These are phyloP conservation scores for Taurulus bubalis DNA, from an alignment of 2,113 vertebrate species.

Conservation along the genomic window DNA sequence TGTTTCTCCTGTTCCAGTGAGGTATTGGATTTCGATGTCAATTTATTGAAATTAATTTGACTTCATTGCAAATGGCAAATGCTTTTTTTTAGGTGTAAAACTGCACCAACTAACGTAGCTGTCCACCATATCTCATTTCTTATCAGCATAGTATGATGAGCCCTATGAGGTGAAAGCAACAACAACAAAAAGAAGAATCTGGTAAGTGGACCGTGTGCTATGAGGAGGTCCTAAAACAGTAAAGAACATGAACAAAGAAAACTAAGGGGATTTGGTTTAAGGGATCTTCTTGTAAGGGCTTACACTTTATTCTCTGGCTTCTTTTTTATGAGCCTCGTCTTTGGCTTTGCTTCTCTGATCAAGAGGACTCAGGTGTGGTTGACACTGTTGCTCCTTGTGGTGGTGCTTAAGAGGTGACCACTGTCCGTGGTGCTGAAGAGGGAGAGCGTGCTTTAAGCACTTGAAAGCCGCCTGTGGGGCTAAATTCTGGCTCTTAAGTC, in stretches of 20 bases:
- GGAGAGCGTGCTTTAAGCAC: not conserved
- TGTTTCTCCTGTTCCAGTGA: not conserved
- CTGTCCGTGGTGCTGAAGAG: conserved; percentile 5
- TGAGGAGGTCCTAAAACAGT: not conserved
- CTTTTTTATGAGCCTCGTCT: not conserved
- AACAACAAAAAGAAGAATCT: not conserved
- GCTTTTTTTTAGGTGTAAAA: not conserved
- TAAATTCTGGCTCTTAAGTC: not conserved
- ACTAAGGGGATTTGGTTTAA: not conserved
- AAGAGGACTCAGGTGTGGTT: conserved; percentile 1
- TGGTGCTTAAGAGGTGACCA: not conserved
- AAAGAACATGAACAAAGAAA: not conserved
- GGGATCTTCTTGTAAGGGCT: not conserved
- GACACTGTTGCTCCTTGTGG: not conserved
- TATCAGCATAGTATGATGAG: not conserved
- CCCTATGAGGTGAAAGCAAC: not conserved
- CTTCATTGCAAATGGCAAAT: not conserved
- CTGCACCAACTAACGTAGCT: not conserved
- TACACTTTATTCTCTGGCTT: not conserved
- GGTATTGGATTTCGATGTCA: not conserved
- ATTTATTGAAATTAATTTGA: not conserved
- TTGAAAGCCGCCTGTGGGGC: not conserved
- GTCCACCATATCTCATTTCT: not conserved
- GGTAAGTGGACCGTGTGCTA: no score
- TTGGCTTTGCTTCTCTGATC: not conserved